Evolutionary conservation across 2,113 vertebrate species (phyloP).

Genomic region (Pollachius pollachius): DNA sequence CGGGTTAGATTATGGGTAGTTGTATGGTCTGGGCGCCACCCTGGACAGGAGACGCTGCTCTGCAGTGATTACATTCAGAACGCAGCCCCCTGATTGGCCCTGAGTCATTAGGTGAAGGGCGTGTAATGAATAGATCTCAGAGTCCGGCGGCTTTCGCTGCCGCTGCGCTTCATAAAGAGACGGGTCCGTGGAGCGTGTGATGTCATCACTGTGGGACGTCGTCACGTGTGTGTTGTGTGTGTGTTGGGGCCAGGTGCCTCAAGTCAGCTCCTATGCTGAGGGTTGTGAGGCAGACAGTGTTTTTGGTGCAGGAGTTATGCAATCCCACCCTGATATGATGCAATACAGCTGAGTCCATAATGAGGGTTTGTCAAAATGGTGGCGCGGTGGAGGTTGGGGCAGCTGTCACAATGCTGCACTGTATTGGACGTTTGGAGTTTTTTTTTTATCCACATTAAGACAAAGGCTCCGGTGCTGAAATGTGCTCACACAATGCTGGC

Average conservation of each 20-base stretch:
- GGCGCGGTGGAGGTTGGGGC: too few species aligned
- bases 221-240: background rate
- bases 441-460: too few species aligned
- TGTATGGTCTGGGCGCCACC: background rate
- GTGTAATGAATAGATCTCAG: constrained; percentile 37
- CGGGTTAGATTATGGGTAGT: constrained; percentile 24
- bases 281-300: background rate
- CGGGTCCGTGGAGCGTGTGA: constrained; percentile 32
- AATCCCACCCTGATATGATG: background rate
- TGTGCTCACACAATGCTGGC: too few species aligned
- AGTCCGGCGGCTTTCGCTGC: constrained; percentile 47
- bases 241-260: background rate
- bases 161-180: constrained; percentile 28
- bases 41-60: constrained; percentile 9
- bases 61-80: constrained; percentile 30
- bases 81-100: constrained; percentile 20
- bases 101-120: constrained; percentile 28
- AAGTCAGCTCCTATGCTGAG: constrained; percentile 24
- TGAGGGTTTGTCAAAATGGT: background rate
- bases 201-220: constrained; percentile 16
- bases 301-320: background rate
- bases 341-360: background rate
- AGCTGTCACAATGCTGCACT: too few species aligned
- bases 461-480: too few species aligned
- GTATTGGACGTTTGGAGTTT: too few species aligned